Base-by-base conservation (phyloP, 2,113 vertebrate genomes). In the Hippocampus barbouri region DNA sequence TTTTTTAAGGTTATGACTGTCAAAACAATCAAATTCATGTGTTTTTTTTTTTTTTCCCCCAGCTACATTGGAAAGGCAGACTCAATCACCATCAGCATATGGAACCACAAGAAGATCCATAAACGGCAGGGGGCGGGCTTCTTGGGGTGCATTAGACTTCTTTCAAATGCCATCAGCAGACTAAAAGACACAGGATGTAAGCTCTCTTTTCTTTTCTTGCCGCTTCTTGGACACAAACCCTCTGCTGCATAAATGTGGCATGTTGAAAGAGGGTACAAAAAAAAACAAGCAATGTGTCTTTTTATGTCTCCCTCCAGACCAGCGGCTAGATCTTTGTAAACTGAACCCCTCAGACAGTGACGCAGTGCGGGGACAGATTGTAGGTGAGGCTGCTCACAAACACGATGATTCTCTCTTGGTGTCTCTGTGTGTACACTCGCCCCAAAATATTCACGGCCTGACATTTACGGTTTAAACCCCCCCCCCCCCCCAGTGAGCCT, bases 81-180 rank as follows among this genome's bases (percentile, higher is more conserved):
- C 91, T 98, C 97, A 40, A 97, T 98, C 89, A 98, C 97, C 80
- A 97, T 98, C 91, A 98, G 97, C 10, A 93, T 98, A 85, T 98
- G 97, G 97, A 98, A 98, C 92, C 97, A 98, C 87, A 98, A 98
- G 91, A 98, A 98, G 91, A 97, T 98, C 82, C 96, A 98, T 89
- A 98, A 98, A 91, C 95, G 97, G 74, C 96, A 98, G 91, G 96
- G 96, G 73, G 96, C 96, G 15, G 96, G 97, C 84, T 98, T 98
- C 91, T 91, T 98, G 90, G 97, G 97, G 86, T 98, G 97, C 5
- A 94, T 98, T 88, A 92, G 97, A 73, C 94, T 98, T 86, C 94
- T 98, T 77, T 97, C 96, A 79, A 98, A 98, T 2, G 95, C 96
- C 80, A 96, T 98, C 94, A 98, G 96, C 93, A 93, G 96, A 87